Evolutionary conservation across 1,140 invertebrate species (phyloP).

Genomic region (Pseudomyrmex pallidus): DNA sequence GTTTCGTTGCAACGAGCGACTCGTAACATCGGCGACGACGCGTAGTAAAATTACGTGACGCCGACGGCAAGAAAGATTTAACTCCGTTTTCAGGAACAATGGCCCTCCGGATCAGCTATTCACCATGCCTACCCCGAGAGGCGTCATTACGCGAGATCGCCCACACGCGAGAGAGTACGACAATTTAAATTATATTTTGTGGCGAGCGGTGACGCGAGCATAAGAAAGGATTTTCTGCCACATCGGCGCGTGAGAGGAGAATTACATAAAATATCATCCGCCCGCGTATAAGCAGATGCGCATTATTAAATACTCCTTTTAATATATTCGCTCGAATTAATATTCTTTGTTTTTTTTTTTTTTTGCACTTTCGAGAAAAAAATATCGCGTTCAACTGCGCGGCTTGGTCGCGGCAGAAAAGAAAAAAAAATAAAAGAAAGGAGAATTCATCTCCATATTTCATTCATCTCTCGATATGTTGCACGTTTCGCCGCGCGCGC

Average conservation of each 20-base stretch:
- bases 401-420: no score
- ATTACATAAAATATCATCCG: constrained; percentile 32
- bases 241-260: no score
- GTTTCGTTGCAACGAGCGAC: constrained; percentile 6
- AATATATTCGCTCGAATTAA: no score
- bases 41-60: constrained; percentile 38
- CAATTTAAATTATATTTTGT: constrained; percentile 72
- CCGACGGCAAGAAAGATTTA: constrained; percentile 68
- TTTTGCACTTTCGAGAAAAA: no score
- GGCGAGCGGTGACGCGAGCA: not conserved
- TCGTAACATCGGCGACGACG: constrained; percentile 30
- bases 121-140: constrained; percentile 67
- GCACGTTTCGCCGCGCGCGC: not conserved
- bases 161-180: constrained; percentile 49
- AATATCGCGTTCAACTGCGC: no score
- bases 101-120: constrained; percentile 67
- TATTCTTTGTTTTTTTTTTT: no score
- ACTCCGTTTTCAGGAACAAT: constrained; percentile 71
- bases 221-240: constrained; percentile 35
- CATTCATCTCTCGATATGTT: not conserved
- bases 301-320: not conserved
- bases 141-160: constrained; percentile 67
- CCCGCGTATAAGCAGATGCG: not conserved
- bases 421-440: no score
- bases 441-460: not conserved